Evolutionary conservation across 2,888 invertebrate species (phyloP).

Genomic region (Polyommatus icarus): DNA sequence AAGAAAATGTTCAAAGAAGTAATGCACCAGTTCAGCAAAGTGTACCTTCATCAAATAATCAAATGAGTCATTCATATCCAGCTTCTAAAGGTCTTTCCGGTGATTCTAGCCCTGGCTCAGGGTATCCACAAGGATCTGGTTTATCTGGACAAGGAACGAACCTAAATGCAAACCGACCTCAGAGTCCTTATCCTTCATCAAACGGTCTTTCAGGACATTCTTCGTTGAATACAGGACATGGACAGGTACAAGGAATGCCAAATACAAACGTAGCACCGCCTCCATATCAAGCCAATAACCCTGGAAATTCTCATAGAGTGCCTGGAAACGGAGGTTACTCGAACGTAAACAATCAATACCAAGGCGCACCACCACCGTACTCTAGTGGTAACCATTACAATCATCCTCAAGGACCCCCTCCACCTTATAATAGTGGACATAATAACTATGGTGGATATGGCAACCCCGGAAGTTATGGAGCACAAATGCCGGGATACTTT

Average conservation of each 20-base stretch:
- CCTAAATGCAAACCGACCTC: constrained; percentile 33
- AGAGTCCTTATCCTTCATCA: constrained; percentile 55
- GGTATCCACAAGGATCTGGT: constrained; percentile 46
- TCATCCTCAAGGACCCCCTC: constrained; percentile 63
- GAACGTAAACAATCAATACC: constrained; percentile 52
- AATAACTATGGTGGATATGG: constrained; percentile 50
- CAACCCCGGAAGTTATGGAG: constrained; percentile 52
- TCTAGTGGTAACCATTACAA: constrained; percentile 56
- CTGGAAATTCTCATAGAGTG: constrained; percentile 56
- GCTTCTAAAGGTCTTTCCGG: constrained; percentile 65
- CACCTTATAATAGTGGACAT: constrained; percentile 56
- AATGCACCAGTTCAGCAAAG: constrained; percentile 53
- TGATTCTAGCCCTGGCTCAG: constrained; percentile 46
- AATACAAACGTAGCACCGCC: constrained; percentile 35
- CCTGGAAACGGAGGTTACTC: constrained; percentile 60
- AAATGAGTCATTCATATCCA: constrained; percentile 60
- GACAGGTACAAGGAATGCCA: constrained; percentile 40
- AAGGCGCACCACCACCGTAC: constrained; percentile 64
- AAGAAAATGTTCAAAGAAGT: constrained; percentile 63
- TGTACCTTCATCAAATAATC: constrained; percentile 41
- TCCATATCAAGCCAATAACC: constrained; percentile 47
- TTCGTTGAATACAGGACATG: constrained; percentile 41
- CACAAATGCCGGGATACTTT: constrained; percentile 69
- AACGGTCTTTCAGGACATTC: constrained; percentile 60
- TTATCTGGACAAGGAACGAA: constrained; percentile 43